phyloP scores from a whole-genome alignment of 2,888 invertebrate species.

The Drosophila atripex region DNA sequence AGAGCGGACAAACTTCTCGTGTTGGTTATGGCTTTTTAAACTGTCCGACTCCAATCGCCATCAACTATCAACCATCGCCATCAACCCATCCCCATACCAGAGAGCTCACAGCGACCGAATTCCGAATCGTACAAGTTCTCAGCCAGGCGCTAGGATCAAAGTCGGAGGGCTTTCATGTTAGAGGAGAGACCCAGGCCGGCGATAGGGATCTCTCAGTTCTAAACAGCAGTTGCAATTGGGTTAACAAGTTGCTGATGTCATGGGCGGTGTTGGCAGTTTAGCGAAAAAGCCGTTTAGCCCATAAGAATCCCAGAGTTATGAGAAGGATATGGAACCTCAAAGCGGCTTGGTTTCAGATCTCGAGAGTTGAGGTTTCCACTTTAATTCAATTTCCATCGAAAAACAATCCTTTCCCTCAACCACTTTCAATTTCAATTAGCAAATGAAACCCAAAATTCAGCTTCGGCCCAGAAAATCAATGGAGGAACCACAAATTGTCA shows the following conservation, averaged over 20 bases:
- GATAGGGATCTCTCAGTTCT: conserved; percentile 62
- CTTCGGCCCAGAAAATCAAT: conserved; percentile 7
- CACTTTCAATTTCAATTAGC: conserved; percentile 37
- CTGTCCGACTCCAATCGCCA: conserved; percentile 81
- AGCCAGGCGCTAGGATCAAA: conserved; percentile 70
- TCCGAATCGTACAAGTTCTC: conserved; percentile 14
- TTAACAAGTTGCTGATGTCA: conserved; percentile 73
- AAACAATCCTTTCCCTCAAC: background rate
- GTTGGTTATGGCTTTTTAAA: conserved; percentile 83
- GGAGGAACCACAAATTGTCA: conserved; percentile 12
- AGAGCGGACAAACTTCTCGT: conserved; percentile 70
- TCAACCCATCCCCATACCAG: conserved; percentile 33
- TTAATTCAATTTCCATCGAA: background rate
- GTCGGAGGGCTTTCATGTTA: conserved; percentile 51
- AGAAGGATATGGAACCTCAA: background rate
- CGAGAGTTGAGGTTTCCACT: background rate
- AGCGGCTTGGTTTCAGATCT: conserved; percentile 40
- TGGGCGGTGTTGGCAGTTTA: conserved; percentile 55
- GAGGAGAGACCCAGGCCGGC: conserved; percentile 50
- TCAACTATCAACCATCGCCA: conserved; percentile 67
- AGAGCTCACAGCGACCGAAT: conserved; percentile 5
- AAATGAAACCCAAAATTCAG: background rate
- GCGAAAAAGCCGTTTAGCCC: background rate
- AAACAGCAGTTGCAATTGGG: conserved; percentile 70
- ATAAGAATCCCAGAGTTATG: background rate